Evolutionary conservation across 2,797 vertebrate species (phyloP).

Genomic region (Hypotaenidia philippensis): DNA sequence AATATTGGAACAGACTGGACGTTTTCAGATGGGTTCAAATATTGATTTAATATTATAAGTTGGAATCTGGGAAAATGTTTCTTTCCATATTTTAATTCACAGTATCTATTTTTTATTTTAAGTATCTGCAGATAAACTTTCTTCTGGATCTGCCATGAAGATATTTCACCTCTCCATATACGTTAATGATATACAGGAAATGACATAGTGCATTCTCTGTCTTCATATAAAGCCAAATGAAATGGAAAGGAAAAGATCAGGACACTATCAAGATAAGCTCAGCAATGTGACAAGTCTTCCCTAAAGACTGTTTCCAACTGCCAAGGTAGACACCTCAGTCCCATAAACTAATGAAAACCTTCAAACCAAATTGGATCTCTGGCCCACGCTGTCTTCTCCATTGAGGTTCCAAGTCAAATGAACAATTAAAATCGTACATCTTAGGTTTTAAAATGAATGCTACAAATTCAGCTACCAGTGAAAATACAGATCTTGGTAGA

Average conservation of each 20-base stretch:
- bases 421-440: background rate
- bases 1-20: background rate
- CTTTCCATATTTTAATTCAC: background rate
- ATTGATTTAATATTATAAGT: background rate
- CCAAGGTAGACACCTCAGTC: background rate
- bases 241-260: background rate
- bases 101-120: background rate
- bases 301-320: background rate
- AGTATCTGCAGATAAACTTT: background rate
- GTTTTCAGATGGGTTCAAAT: background rate
- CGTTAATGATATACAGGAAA: background rate
- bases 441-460: background rate
- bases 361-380: background rate
- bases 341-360: background rate
- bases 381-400: background rate
- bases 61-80: background rate
- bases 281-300: background rate
- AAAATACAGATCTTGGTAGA: background rate
- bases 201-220: background rate
- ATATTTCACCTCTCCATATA: background rate
- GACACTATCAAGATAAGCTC: background rate
- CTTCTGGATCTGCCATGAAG: background rate
- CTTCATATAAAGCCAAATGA: background rate
- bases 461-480: background rate
- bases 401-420: background rate